A percentile compares a stretch with the other conserved stretches of the same genome.
phyloP scores from a whole-genome alignment of 2,888 invertebrate genomes.

The Meloe dianella region DNA sequence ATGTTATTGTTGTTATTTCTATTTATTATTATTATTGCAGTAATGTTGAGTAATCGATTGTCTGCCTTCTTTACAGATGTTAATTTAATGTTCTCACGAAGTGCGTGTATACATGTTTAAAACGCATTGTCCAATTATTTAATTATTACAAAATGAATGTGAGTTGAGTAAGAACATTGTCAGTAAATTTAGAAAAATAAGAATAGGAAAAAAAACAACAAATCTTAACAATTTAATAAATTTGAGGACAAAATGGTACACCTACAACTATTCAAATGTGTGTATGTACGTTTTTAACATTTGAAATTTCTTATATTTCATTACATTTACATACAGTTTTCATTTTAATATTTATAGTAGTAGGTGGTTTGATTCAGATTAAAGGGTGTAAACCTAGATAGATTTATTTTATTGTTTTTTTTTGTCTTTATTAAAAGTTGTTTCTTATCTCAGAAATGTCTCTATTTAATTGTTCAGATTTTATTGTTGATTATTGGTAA shows the following conservation, averaged over 20 bases:
- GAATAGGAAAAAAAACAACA: not conserved
- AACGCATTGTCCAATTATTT: conserved; percentile 32
- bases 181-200: not conserved
- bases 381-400: conserved; percentile 3
- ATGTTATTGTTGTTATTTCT: not conserved
- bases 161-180: conserved; percentile 17
- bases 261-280: conserved; percentile 8
- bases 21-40: conserved; percentile 27
- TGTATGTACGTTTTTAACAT: conserved; percentile 13
- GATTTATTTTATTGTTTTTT: not conserved
- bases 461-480: not conserved
- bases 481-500: not conserved
- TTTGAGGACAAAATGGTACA: not conserved
- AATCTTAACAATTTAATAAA: too few relatives aligned
- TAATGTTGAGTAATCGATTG: conserved; percentile 23
- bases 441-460: not conserved
- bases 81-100: conserved; percentile 33
- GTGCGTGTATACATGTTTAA: conserved; percentile 29
- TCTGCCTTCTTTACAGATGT: conserved; percentile 23
- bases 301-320: not conserved
- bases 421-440: not conserved
- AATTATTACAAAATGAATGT: conserved; percentile 30
- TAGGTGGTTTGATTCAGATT: conserved; percentile 3
- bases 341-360: conserved; percentile 2
- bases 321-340: not conserved